These are phyloP conservation scores for Zoanthus gigantus DNA, from an alignment of 92 coral and sea anemone species.

Conservation along the genomic window DNA sequence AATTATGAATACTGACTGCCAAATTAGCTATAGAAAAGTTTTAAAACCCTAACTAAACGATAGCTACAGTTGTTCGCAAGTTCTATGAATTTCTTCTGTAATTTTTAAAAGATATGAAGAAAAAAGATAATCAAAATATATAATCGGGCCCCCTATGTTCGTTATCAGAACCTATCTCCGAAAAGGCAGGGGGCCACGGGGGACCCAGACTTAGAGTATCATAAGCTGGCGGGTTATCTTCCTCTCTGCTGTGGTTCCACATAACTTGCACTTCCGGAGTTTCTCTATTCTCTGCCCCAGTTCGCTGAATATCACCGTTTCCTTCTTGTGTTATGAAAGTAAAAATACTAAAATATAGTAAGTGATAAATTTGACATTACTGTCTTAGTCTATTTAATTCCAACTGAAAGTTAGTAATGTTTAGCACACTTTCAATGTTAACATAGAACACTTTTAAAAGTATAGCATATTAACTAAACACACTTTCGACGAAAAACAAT, in stretches of 20 bases:
- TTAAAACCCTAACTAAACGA: too few species aligned
- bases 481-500: background rate
- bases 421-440: too few species aligned
- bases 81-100: too few species aligned
- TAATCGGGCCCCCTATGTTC: background rate
- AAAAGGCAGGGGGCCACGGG: conserved; percentile 38
- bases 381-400: too few species aligned
- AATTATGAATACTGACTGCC: too few species aligned
- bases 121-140: too few species aligned
- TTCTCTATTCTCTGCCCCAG: conserved; percentile 20
- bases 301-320: conserved; percentile 17
- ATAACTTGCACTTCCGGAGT: conserved; percentile 4
- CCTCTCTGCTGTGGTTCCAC: conserved; percentile 5
- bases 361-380: too few species aligned
- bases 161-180: conserved; percentile 30
- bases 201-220: conserved; percentile 43
- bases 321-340: conserved; percentile 33
- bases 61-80: too few species aligned
- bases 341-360: conserved; percentile 28
- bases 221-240: conserved; percentile 24
- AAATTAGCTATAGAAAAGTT: too few species aligned
- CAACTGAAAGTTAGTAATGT: too few species aligned
- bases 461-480: background rate
- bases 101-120: too few species aligned
- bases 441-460: too few species aligned